Base-by-base conservation (phyloP, 2,113 vertebrate species). In the Xenopus borealis region DNA sequence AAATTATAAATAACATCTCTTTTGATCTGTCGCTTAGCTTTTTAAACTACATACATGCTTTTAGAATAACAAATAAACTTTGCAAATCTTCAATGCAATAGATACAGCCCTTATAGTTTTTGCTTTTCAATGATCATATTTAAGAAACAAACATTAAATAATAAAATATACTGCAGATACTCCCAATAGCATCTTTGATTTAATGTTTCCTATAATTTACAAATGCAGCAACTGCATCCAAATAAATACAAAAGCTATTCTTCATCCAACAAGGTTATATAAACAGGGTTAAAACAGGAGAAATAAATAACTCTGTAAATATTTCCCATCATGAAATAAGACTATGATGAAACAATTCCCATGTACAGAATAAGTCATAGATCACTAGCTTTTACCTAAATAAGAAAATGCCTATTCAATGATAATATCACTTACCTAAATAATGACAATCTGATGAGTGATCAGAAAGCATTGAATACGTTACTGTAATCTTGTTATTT, bases 401-500 rank as follows among this genome's bases (percentile, higher is more conserved):
- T 55, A 30, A 44, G 4, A 44, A 27, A 55, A 72, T 14, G 20
- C 58, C 58, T 61, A 23, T 10, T 12, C 4, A 18, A 61, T 61
- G 18, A 61, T 61, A 17, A 30, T 64, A 72, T 55, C 3, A 65
- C 17, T 40, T 57, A 52, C 53, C 30, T 44, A 55, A 73, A 20
- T 57, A 45, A 66, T 45, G 50, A 44, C n/a, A 65, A 53, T 65
- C 10, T 45, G 33, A 45, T 10, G 27, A 19, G 40, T 10, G 19
- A 66, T 57, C 50, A 58, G 13, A 57, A 72, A 45, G 64, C 40
- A 57, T 10, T 66, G 19, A 73, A 58, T 27, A 61, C 19, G 58
- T 20, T 10, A 55, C 44, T 57, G 71, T 66, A 52, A 44, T 40
- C 61, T 63, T 20, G 62, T 58, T 66, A 17, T 66, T 66, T 72